Evolutionary conservation across 2,888 invertebrate species (phyloP).

Genomic region (Cacoxenus indagator): DNA sequence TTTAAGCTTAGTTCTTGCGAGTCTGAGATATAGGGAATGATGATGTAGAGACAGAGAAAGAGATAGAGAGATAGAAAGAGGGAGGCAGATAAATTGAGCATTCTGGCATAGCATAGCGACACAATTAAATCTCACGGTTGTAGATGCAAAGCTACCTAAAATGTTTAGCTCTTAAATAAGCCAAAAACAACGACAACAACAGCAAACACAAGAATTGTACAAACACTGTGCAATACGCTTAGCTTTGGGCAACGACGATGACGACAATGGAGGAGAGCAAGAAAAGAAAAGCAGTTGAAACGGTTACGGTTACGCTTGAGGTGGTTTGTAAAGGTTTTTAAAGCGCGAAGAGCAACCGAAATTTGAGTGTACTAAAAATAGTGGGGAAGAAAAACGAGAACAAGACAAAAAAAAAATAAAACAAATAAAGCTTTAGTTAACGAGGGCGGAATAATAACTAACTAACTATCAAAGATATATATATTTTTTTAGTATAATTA

Average conservation of each 20-base stretch:
- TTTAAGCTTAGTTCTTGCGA: background rate
- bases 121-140: slow-evolving; percentile 13
- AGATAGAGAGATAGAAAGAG: background rate
- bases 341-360: slow-evolving; percentile 16
- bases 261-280: slow-evolving; percentile 12
- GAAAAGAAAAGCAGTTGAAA: slow-evolving; percentile 13
- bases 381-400: background rate
- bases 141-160: background rate
- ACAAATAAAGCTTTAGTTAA: background rate
- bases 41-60: background rate
- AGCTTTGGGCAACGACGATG: background rate
- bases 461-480: background rate
- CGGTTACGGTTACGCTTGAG: slow-evolving; percentile 41
- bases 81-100: background rate
- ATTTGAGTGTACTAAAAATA: background rate
- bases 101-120: background rate
- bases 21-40: too few species aligned
- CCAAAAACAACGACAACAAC: background rate
- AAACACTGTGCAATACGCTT: slow-evolving; percentile 9
- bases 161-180: background rate
- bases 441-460: too few species aligned
- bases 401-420: background rate
- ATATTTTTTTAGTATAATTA: slow-evolving; percentile 3
- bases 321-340: slow-evolving; percentile 43
- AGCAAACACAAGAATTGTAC: background rate